These are phyloP conservation scores for Clarias laeviceps DNA, from an alignment of 2,797 vertebrate species.

Conservation along the genomic window DNA sequence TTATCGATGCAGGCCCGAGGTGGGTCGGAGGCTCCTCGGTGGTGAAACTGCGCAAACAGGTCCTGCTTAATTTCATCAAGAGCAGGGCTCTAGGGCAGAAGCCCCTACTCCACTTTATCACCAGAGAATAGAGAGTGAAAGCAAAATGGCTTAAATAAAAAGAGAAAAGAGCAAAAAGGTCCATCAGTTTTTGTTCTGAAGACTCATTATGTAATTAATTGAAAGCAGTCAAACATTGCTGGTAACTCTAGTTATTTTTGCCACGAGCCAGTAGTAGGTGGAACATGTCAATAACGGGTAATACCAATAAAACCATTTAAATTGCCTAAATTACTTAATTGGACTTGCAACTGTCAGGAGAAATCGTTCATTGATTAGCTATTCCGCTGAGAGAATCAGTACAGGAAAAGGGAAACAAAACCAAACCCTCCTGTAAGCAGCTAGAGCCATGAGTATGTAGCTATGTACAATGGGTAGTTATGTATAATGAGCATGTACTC, in stretches of 20 bases:
- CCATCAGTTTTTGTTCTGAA: not conserved
- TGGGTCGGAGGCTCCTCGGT: slow-evolving; percentile 12
- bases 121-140: not conserved
- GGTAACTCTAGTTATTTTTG: not conserved
- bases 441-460: too few species aligned
- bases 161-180: not conserved
- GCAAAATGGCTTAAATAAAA: not conserved
- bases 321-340: slow-evolving; percentile 7
- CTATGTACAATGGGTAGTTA: too few species aligned
- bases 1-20: slow-evolving; percentile 26
- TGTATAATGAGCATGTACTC: too few species aligned
- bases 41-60: slow-evolving; percentile 20
- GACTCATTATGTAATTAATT: not conserved
- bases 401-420: not conserved
- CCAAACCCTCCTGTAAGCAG: not conserved
- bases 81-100: slow-evolving; percentile 14
- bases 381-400: not conserved
- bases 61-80: slow-evolving; percentile 23
- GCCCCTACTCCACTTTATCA: not conserved
- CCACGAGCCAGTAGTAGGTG: not conserved
- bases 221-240: too few species aligned
- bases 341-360: slow-evolving; percentile 3
- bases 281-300: not conserved
- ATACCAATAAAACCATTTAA: slow-evolving; percentile 1
- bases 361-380: not conserved